Base-by-base conservation (phyloP, 2,797 vertebrate species). In the Acanthurus lineatus region DNA sequence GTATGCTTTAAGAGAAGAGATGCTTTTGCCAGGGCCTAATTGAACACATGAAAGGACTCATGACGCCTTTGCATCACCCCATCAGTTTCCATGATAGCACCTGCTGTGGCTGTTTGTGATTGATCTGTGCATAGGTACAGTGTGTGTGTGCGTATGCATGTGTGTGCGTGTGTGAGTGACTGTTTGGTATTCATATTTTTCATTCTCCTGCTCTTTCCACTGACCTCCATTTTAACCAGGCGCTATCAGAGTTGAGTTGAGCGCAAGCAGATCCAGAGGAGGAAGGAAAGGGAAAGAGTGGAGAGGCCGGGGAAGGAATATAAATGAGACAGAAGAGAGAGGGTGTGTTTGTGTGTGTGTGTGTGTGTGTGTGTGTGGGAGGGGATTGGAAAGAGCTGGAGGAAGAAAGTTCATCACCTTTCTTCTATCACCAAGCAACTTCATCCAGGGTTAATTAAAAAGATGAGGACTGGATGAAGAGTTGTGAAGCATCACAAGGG, bases 31-130 rank as follows among this genome's bases (percentile, higher is more conserved):
- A 76, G 63, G n/a, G 47, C 56, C 73, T 90, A 90, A 92, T 89
- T 88, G 82, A 84, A 75, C 77, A 82, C 76, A 84, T 88, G 76
- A 86, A 84, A 87, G 77, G 54, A 78, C 72, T 66, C 3, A 54
- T 63, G 59, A 58, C 1, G 47, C 72, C 57, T 22, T 58, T 49
- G 70, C 73, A 66, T 48, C 62, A 76, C 70, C 74, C 74, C 73
- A 80, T 85, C 83, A 73, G 57, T 74, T 77, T 76, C 62, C 52
- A 73, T 83, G 75, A 88, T 70, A 44, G 65, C 79, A 61, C 82
- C 85, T 54, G 69, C 86, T 84, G 87, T 58, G 85, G 67, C 48
- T 76, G 66, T 42, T 51, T 78, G 40, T 40, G 70, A 80, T 16
- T 81, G 79, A 87, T 83, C 73, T 74, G 40, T 0, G 9, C n/a